Base-by-base conservation (phyloP, 2,888 invertebrate species). In the Drosophila tripunctata region DNA sequence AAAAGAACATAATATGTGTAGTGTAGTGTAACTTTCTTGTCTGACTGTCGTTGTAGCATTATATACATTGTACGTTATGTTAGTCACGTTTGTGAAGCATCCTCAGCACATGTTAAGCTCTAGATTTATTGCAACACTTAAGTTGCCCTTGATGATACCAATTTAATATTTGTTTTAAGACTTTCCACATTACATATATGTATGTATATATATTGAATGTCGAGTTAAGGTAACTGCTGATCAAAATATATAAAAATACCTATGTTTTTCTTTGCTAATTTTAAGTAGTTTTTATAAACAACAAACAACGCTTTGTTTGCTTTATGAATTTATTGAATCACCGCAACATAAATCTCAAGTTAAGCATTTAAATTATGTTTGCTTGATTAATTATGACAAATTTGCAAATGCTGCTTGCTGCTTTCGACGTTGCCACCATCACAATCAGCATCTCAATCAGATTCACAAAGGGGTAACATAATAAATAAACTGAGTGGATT, bases 31-130 rank as follows among this genome's bases (percentile, higher is more conserved):
- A 21, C 21, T 14, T 52, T 33, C 35, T 35, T 44, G 58, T 60
- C 71, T 75, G 47, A 27, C 8, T 27, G 10, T 27, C 8, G 8
- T 10, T 10, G 4, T 21, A 21, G 21, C 3, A 3, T 10, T 27
- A 1, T 27, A 3, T 27, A 27, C 10, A 27, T 8, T 27, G 10
- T 27, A 27, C 3, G 10, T 5, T 73, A 74, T 75, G 78, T 75
- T 33, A 76, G 80, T 83, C 81, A 83, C 81, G 83, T 81, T 63
- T 67, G 54, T 41, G 7, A 40, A 38, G 63, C 52, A 73, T 71
- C 74, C 74, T 80, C 67, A 78, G 78, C 83, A 78, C 83, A 83
- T 80, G 83, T 76, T 80, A 69, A 72, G 78, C 78, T 65, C 62
- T 63, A 77, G 83, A 81, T 81, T 81, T 81, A 81, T 81, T 66